Conservation (phyloP, 2,113 vertebrate species). For the Xenopus tropicalis region UCB_Xtro_10.0 CM004447.2:136961001-136961500, state of each 20-base stretch:
- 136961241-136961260: constrained; percentile 73
- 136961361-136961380: not conserved
- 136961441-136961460: too few species aligned
- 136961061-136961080: constrained; percentile 45
- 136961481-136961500: too few species aligned
- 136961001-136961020: constrained; percentile 17
- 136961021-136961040: constrained; percentile 16
- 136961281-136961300: constrained; percentile 65
- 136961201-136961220: constrained; percentile 78
- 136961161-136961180: constrained; percentile 60
- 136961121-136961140: constrained; percentile 63
- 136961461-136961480: too few species aligned
- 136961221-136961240: constrained; percentile 65
- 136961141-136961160: constrained; percentile 66
- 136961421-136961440: too few species aligned
- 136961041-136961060: constrained; percentile 23
- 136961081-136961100: constrained; percentile 54
- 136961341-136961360: not conserved
- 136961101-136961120: constrained; percentile 63
- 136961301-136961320: constrained; percentile 46
- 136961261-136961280: constrained; percentile 72
- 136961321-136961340: constrained; percentile 7
- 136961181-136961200: constrained; percentile 65
- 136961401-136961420: too few species aligned
- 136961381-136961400: not conserved